Conservation (phyloP, 2,888 invertebrate genomes). For the Cistogaster globosa region DNA sequence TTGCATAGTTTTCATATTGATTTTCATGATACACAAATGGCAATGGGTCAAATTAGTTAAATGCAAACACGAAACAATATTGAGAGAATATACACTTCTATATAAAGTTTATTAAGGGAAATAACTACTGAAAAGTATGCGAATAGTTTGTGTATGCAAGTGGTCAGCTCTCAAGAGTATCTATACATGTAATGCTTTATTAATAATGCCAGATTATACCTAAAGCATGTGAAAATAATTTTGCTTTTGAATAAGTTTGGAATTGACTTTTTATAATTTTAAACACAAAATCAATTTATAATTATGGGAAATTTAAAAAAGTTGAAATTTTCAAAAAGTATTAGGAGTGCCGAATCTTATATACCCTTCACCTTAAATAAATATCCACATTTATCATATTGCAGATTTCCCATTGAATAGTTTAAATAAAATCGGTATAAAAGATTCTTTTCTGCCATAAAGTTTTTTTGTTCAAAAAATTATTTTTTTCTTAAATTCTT, state of each 20-base stretch:
- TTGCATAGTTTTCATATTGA: constrained; percentile 43
- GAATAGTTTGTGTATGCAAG: neutral
- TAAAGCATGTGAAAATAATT: constrained; percentile 13
- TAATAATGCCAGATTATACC: constrained; percentile 25
- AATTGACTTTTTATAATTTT: neutral
- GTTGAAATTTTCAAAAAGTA: no score
- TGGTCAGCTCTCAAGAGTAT: constrained; percentile 43
- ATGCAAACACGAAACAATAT: constrained; percentile 46
- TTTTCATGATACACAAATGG: constrained; percentile 57
- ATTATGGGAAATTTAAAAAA: constrained; percentile 2
- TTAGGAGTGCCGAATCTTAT: no score
- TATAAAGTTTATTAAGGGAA: neutral
- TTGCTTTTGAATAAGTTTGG: constrained; percentile 21
- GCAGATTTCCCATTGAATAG: no score
- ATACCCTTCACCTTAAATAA: no score
- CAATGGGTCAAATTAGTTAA: constrained; percentile 70
- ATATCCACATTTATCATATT: no score
- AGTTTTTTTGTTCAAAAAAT: no score
- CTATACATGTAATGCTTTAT: neutral
- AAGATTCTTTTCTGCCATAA: no score
- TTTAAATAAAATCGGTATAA: no score
- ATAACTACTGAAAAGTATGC: constrained; percentile 10
- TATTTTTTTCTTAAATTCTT: no score
- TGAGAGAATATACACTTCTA: neutral
- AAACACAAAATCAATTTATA: neutral